Evolutionary conservation across 1,140 invertebrate species (phyloP).

Genomic region (Philopotamus ludificatus): DNA sequence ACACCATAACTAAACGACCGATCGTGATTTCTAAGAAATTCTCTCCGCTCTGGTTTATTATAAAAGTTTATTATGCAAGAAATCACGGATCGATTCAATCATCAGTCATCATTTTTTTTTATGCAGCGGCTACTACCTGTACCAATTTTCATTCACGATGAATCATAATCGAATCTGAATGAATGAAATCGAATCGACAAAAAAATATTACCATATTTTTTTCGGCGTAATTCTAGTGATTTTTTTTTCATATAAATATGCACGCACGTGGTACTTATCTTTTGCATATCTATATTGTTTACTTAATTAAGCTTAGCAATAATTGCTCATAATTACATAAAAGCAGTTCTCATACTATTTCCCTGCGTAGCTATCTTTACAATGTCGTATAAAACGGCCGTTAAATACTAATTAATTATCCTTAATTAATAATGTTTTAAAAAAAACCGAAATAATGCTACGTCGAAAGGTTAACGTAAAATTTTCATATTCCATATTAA

Average conservation of each 20-base stretch:
- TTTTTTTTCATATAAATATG: no score
- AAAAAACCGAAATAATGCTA: no score
- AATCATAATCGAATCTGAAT: constrained; percentile 23
- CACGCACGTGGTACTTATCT: constrained; percentile 12
- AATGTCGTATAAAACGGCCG: no score
- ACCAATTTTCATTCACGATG: constrained; percentile 20
- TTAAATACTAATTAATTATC: no score
- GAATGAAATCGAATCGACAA: no score
- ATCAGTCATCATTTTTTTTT: constrained; percentile 6
- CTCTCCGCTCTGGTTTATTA: constrained; percentile 15
- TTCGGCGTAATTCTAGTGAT: no score
- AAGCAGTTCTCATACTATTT: constrained; percentile 3
- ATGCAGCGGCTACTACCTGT: no score
- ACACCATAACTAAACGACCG: constrained; percentile 13
- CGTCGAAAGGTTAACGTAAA: no score
- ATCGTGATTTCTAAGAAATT: constrained; percentile 19
- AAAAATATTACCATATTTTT: no score
- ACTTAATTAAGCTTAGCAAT: constrained; percentile 33
- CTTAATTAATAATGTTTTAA: no score
- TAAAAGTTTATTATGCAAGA: constrained; percentile 23
- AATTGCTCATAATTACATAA: constrained; percentile 25
- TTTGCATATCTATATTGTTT: constrained; percentile 30
- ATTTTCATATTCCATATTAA: no score
- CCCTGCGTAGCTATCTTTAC: no score
- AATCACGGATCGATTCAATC: constrained; percentile 25